phyloP scores from a whole-genome alignment of 2,888 invertebrate species.

The Teleogryllus oceanicus region DNA sequence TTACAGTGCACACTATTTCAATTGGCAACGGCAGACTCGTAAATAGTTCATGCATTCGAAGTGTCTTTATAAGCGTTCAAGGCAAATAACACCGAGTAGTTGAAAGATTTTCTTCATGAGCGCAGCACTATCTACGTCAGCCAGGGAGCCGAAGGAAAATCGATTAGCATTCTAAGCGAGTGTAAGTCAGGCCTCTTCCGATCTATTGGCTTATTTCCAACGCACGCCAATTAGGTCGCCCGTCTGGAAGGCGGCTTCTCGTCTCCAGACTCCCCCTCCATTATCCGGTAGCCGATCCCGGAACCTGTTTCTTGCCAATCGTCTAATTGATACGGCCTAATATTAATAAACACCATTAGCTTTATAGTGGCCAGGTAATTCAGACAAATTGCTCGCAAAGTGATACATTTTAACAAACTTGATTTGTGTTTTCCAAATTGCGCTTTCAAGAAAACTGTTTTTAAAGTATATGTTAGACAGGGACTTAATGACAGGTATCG shows the following conservation, averaged over 20 bases:
- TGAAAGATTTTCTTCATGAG: no score
- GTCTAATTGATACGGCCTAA: slow-evolving; percentile 18
- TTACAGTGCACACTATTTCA: no score
- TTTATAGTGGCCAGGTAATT: slow-evolving; percentile 10
- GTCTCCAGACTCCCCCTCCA: neutral
- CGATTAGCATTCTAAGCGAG: neutral
- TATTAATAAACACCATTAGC: slow-evolving; percentile 18
- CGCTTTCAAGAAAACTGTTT: slow-evolving; percentile 18
- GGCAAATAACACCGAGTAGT: no score
- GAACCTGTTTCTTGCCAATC: neutral
- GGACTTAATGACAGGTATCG: neutral
- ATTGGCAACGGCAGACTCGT: no score
- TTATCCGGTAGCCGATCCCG: neutral
- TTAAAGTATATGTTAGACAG: slow-evolving; percentile 11
- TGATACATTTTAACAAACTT: slow-evolving; percentile 18
- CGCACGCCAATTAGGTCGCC: neutral
- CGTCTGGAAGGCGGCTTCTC: neutral
- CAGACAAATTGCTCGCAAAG: neutral
- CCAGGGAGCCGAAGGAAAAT: neutral
- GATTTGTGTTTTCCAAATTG: slow-evolving; percentile 18
- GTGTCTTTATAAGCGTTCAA: no score
- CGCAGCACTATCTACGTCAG: no score
- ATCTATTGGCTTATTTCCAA: slow-evolving; percentile 2
- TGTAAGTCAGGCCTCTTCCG: neutral
- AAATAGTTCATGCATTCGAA: no score